These are phyloP conservation scores for Austrolebias charrua DNA, from an alignment of 2,797 vertebrate genomes.

Conservation along the genomic window DNA sequence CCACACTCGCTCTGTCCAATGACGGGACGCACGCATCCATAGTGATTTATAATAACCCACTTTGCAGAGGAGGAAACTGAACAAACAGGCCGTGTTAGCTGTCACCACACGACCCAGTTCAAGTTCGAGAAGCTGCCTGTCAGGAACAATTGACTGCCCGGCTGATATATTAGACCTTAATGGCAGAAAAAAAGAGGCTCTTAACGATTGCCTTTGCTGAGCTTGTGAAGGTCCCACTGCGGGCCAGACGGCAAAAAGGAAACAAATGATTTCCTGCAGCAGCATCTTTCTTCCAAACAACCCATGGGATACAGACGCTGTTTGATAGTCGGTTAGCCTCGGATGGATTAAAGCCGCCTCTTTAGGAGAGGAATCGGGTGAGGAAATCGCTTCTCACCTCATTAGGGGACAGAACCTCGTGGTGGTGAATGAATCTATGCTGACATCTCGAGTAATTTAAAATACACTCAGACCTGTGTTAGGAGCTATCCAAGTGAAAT, in stretches of 20 bases:
- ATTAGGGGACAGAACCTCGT: neutral
- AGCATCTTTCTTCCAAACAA: constrained; percentile 50
- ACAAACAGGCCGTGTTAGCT: constrained; percentile 79
- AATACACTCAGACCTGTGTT: too few relatives aligned
- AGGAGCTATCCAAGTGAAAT: too few relatives aligned
- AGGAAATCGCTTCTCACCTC: constrained; percentile 10
- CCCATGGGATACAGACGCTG: constrained; percentile 43
- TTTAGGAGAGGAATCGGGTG: constrained; percentile 7
- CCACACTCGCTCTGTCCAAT: constrained; percentile 60
- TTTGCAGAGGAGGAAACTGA: constrained; percentile 76
- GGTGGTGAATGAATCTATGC: neutral
- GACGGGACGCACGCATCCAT: constrained; percentile 74
- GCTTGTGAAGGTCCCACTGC: constrained; percentile 73
- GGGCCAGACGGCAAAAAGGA: constrained; percentile 66
- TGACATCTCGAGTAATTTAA: neutral
- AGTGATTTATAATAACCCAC: constrained; percentile 80
- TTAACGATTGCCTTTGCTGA: constrained; percentile 76
- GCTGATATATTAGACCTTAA: constrained; percentile 84
- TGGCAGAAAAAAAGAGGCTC: constrained; percentile 72
- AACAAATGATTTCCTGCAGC: constrained; percentile 73
- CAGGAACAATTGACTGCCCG: constrained; percentile 77
- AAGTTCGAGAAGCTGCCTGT: constrained; percentile 82
- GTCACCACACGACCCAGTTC: constrained; percentile 80
- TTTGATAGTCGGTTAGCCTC: constrained; percentile 22
- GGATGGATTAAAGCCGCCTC: constrained; percentile 30